Evolutionary conservation across 2,797 vertebrate genomes (phyloP).

Genomic region (Arvicola amphibius): DNA sequence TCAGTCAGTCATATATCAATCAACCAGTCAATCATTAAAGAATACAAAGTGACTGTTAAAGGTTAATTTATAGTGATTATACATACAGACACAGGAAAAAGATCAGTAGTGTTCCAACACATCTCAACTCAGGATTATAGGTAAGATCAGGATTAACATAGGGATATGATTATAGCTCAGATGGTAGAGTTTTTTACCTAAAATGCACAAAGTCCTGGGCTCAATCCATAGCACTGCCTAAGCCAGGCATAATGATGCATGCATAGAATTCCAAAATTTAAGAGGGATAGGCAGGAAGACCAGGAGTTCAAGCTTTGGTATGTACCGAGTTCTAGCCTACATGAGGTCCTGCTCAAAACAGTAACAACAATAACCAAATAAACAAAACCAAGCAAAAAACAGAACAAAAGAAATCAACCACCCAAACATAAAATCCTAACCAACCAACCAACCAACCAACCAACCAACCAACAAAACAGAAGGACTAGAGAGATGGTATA

Average conservation of each 20-base stretch:
- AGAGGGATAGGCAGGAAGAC: background rate
- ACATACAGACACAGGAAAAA: slow-evolving; percentile 25
- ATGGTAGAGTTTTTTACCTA: background rate
- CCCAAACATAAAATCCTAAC: background rate
- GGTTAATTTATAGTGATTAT: background rate
- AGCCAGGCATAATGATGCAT: background rate
- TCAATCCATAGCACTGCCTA: background rate
- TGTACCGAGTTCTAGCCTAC: background rate
- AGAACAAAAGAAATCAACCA: background rate
- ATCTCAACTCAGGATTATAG: slow-evolving; percentile 48
- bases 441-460: background rate
- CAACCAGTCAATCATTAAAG: background rate
- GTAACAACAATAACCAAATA: background rate
- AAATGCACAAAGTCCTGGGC: background rate
- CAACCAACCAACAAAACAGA: background rate
- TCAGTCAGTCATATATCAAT: background rate
- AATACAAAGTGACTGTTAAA: background rate
- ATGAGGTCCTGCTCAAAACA: background rate
- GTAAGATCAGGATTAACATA: slow-evolving; percentile 19
- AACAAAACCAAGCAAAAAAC: background rate
- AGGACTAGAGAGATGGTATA: background rate
- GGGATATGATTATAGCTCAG: background rate
- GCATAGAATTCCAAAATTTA: background rate
- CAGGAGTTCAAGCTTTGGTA: background rate
- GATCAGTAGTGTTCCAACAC: slow-evolving; percentile 7